Evolutionary conservation across 64 coral and sea anemone genomes (phyloP).

Genomic region (Orbicella faveolata): DNA sequence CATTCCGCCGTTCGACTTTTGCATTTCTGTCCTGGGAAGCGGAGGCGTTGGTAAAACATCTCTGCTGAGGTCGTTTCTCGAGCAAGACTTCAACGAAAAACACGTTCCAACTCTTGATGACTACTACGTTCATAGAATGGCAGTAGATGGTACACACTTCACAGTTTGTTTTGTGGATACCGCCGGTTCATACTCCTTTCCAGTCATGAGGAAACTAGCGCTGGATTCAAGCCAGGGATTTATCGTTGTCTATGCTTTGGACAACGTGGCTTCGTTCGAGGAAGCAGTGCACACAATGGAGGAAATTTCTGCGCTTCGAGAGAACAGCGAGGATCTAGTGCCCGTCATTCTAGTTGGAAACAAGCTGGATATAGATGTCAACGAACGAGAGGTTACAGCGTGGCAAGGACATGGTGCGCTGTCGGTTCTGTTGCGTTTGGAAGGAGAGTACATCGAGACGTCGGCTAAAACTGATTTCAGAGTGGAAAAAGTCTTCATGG

Average conservation of each 20-base stretch:
- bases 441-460: constrained; percentile 78
- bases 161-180: constrained; percentile 78
- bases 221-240: constrained; percentile 68
- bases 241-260: constrained; percentile 70
- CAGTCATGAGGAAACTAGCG: constrained; percentile 73
- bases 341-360: constrained; percentile 57
- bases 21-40: constrained; percentile 73
- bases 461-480: constrained; percentile 65
- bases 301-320: constrained; percentile 44
- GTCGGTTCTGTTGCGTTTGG: constrained; percentile 33
- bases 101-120: constrained; percentile 77
- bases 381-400: constrained; percentile 38
- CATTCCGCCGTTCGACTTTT: constrained; percentile 64
- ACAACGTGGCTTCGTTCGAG: constrained; percentile 58
- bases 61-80: constrained; percentile 70
- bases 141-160: constrained; percentile 39
- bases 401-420: constrained; percentile 42
- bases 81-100: constrained; percentile 66
- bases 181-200: constrained; percentile 72
- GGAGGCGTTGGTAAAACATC: constrained; percentile 80
- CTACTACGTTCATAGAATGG: constrained; percentile 63
- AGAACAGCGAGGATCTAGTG: background rate
- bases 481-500: constrained; percentile 44
- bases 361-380: constrained; percentile 67
- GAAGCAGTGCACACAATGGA: constrained; percentile 62